Evolutionary conservation across 2,888 invertebrate genomes (phyloP).

Genomic region (Melanophora roralis): DNA sequence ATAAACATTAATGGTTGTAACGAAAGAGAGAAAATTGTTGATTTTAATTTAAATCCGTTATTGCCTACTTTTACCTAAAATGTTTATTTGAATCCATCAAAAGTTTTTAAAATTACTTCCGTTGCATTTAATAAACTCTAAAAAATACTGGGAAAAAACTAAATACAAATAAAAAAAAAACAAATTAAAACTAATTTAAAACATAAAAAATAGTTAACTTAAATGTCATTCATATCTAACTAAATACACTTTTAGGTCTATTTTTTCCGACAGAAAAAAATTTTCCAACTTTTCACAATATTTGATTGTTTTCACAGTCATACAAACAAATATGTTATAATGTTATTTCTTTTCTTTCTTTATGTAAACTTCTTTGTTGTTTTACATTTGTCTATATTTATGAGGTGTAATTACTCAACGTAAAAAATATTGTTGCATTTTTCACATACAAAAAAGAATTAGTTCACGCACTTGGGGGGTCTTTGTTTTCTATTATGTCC

Average conservation of each 20-base stretch:
- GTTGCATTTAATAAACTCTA: neutral
- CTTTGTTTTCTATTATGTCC: slow-evolving; percentile 20
- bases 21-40: too few relatives aligned
- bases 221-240: neutral
- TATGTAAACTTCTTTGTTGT: neutral
- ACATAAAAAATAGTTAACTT: neutral
- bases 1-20: too few relatives aligned
- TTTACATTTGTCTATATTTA: slow-evolving; percentile 3
- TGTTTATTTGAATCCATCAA: neutral
- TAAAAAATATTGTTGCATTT: slow-evolving; percentile 51
- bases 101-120: neutral
- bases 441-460: slow-evolving; percentile 46
- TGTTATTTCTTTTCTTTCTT: neutral
- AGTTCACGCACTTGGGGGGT: slow-evolving; percentile 60
- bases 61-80: too few relatives aligned
- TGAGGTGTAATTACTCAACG: slow-evolving; percentile 56
- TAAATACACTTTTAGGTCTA: slow-evolving; percentile 25
- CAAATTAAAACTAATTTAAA: neutral
- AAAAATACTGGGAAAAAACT: neutral
- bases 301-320: too few relatives aligned
- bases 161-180: too few relatives aligned
- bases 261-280: slow-evolving; percentile 7
- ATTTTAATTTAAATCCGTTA: too few relatives aligned
- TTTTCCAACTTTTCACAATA: slow-evolving; percentile 40
- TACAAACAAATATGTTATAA: slow-evolving; percentile 34